Conservation (phyloP, 2,888 invertebrate genomes). For the Dasysyrphus albostriatus region DNA sequence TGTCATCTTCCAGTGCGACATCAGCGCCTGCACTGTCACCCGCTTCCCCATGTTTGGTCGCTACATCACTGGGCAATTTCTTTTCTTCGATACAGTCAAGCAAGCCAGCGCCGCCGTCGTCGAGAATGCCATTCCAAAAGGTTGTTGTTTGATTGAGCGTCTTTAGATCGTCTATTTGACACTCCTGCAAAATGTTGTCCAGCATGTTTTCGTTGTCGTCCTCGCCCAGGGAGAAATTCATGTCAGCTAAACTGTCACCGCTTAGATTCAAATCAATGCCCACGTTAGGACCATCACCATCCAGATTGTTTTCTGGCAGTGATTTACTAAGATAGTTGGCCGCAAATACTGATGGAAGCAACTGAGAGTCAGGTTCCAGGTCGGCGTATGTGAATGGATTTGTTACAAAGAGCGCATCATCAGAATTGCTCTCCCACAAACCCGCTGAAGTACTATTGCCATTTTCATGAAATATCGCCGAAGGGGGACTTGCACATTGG, state of each 20-base stretch:
- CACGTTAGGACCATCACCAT: slow-evolving; percentile 41
- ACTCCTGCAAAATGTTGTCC: slow-evolving; percentile 83
- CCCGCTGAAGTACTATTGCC: slow-evolving; percentile 62
- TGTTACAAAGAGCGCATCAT: slow-evolving; percentile 79
- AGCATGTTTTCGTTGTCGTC: slow-evolving; percentile 83
- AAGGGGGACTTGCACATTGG: slow-evolving; percentile 47
- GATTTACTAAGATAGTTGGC: slow-evolving; percentile 71
- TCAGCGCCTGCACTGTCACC: slow-evolving; percentile 80
- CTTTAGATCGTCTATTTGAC: slow-evolving; percentile 83
- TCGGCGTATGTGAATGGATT: slow-evolving; percentile 82
- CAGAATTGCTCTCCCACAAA: slow-evolving; percentile 73
- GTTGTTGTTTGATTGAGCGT: slow-evolving; percentile 83
- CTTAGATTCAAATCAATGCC: slow-evolving; percentile 83
- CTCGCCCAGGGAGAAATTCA: slow-evolving; percentile 82
- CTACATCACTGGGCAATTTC: slow-evolving; percentile 77
- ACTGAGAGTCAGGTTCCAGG: slow-evolving; percentile 81
- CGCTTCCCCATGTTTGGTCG: slow-evolving; percentile 52
- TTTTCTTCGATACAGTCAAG: slow-evolving; percentile 81
- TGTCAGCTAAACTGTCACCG: slow-evolving; percentile 83
- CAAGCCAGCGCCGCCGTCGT: slow-evolving; percentile 80
- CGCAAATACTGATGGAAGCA: slow-evolving; percentile 79
- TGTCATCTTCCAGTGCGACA: slow-evolving; percentile 77
- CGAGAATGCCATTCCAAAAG: slow-evolving; percentile 84
- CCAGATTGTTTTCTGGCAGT: slow-evolving; percentile 32
- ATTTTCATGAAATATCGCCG: slow-evolving; percentile 62